Percentiles rank a stretch among this genome's conserved stretches.
Conservation (phyloP, 2,113 vertebrate species). For the Blennius ocellaris region DNA sequence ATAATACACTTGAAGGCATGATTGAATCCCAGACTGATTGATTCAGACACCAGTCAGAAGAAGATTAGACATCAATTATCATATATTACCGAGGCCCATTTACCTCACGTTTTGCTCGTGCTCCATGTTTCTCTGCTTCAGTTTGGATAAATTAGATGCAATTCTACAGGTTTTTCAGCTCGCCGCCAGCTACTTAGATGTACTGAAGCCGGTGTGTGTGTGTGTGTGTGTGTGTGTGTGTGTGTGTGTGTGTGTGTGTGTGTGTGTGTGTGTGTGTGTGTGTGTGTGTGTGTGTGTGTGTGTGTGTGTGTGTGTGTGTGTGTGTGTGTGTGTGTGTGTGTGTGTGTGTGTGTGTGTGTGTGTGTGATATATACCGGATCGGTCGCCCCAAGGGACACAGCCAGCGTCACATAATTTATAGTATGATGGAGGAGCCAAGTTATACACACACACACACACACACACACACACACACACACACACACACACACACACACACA, state of each 20-base stretch:
- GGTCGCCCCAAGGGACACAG: too few species aligned
- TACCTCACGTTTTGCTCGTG: background rate
- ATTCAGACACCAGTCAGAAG: background rate
- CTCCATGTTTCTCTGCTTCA: background rate
- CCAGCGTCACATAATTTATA: too few species aligned
- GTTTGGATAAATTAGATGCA: slow-evolving; percentile 16
- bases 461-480: too few species aligned
- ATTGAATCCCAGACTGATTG: slow-evolving; percentile 17
- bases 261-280: too few species aligned
- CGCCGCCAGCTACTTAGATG: slow-evolving; percentile 10
- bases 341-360: background rate
- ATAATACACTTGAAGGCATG: slow-evolving; percentile 22
- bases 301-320: too few species aligned
- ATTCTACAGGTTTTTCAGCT: slow-evolving; percentile 25
- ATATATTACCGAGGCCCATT: background rate
- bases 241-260: background rate
- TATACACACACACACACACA: too few species aligned
- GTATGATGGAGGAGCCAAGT: too few species aligned
- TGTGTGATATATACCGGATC: too few species aligned
- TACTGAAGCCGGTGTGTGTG: slow-evolving; percentile 16
- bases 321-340: slow-evolving; percentile 22
- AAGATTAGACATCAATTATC: background rate
- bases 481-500: slow-evolving; percentile 10
- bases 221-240: slow-evolving; percentile 20
- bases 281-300: too few species aligned